These are phyloP conservation scores for Xiphorhynchus erythropygius DNA, from an alignment of 2,797 vertebrate genomes.

Conservation along the genomic window DNA sequence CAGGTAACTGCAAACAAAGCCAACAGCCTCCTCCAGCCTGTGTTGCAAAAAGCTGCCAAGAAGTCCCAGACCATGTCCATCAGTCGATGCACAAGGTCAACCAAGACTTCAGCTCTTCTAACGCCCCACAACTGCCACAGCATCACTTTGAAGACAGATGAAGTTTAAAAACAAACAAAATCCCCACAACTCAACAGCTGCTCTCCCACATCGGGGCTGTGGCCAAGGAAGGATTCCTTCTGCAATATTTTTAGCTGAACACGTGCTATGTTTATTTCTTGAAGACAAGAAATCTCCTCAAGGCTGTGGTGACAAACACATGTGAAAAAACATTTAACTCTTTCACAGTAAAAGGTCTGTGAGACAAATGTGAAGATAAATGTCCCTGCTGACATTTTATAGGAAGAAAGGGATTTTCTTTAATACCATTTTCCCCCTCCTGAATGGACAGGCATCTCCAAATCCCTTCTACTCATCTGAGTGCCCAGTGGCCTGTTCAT, in stretches of 20 bases:
- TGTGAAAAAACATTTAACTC: not conserved
- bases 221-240: slow-evolving; percentile 59
- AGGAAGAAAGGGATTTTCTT: not conserved
- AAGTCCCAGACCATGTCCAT: not conserved
- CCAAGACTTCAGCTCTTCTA: not conserved
- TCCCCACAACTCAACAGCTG: not conserved
- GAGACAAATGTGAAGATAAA: not conserved
- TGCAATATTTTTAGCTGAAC: slow-evolving; percentile 57
- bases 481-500: not conserved
- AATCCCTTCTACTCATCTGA: not conserved
- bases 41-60: fast-evolving
- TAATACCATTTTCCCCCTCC: not conserved
- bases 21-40: not conserved
- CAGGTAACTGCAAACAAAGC: not conserved
- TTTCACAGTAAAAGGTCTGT: not conserved
- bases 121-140: fast-evolving
- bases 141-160: slow-evolving; percentile 30
- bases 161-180: slow-evolving; percentile 48
- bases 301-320: not conserved
- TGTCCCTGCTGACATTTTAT: not conserved
- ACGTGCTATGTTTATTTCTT: not conserved
- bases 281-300: slow-evolving; percentile 30
- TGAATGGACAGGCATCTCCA: not conserved
- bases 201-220: not conserved
- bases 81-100: not conserved